A percentile compares a stretch with the other conserved stretches of the same genome.
Evolutionary conservation across 2,888 invertebrate species (phyloP).

Genomic region (Muscina levida): DNA sequence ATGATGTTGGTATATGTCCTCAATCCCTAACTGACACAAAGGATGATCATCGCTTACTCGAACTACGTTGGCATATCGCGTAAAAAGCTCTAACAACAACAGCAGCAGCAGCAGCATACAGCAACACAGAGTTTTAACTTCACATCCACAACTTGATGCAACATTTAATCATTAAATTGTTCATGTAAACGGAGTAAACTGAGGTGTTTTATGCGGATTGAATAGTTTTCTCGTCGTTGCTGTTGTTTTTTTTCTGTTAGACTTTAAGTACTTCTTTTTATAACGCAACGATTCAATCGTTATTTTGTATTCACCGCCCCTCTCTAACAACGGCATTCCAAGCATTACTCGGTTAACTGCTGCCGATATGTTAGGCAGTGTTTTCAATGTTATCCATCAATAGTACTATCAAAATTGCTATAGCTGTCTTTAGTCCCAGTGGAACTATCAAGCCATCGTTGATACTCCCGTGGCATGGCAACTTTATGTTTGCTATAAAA

Average conservation of each 20-base stretch:
- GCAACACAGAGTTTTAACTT: background rate
- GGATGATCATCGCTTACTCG: no score
- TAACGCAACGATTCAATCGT: background rate
- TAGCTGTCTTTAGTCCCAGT: no score
- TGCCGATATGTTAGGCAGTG: no score
- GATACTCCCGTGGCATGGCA: background rate
- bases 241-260: background rate
- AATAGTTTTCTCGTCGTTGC: no score
- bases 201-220: no score
- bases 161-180: constrained; percentile 58
- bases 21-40: no score
- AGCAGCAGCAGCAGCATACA: background rate
- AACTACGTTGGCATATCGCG: no score
- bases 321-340: no score
- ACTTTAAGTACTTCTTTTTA: background rate
- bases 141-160: constrained; percentile 19
- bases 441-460: background rate
- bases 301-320: background rate
- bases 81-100: background rate
- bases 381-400: no score
- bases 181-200: constrained; percentile 35
- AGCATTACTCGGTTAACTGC: no score
- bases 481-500: background rate
- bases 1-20: no score
- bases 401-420: no score